A percentile compares a stretch with the other conserved stretches of the same genome.
Evolutionary conservation across 1,140 invertebrate species (phyloP).

Genomic region (Scaptomyza graminum): DNA sequence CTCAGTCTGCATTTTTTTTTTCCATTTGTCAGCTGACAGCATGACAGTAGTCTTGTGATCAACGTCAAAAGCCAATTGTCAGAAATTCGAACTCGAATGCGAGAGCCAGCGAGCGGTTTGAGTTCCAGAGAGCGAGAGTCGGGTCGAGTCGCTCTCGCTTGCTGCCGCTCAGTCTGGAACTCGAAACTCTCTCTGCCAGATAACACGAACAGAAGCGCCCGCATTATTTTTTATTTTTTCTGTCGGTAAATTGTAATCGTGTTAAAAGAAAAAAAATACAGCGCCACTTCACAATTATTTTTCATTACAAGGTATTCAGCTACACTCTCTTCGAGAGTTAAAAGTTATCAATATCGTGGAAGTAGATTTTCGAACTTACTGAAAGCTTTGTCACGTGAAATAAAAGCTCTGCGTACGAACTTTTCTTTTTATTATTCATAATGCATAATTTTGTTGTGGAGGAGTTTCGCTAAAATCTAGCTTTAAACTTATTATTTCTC

Average conservation of each 20-base stretch:
- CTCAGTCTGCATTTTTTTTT: slow-evolving; percentile 43
- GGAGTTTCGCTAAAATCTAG: slow-evolving; percentile 33
- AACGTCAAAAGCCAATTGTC: slow-evolving; percentile 75
- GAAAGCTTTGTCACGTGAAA: slow-evolving; percentile 79
- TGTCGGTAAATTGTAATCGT: not conserved
- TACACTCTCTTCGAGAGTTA: slow-evolving; percentile 13
- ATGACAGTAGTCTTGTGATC: slow-evolving; percentile 77
- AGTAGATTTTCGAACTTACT: slow-evolving; percentile 69
- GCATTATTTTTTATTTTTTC: slow-evolving; percentile 29
- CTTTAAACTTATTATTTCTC: not conserved
- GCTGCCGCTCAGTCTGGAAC: slow-evolving; percentile 5
- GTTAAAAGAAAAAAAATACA: slow-evolving; percentile 12
- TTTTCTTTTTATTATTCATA: slow-evolving; percentile 53
- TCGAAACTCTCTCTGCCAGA: slow-evolving; percentile 15
- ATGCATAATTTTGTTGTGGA: slow-evolving; percentile 15
- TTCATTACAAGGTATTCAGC: not conserved
- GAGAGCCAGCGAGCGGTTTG: slow-evolving; percentile 28
- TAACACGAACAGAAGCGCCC: slow-evolving; percentile 35
- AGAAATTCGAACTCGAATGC: slow-evolving; percentile 74
- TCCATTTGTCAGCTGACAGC: slow-evolving; percentile 72
- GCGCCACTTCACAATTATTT: slow-evolving; percentile 6
- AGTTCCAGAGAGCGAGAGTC: slow-evolving; percentile 18
- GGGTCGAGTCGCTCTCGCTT: slow-evolving; percentile 5
- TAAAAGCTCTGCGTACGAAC: slow-evolving; percentile 67
- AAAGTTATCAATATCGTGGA: slow-evolving; percentile 40